A percentile compares a stretch with the other conserved stretches of the same genome.
Conservation (phyloP, 2,797 vertebrate genomes). For the Notolabrus celidotus region DNA sequence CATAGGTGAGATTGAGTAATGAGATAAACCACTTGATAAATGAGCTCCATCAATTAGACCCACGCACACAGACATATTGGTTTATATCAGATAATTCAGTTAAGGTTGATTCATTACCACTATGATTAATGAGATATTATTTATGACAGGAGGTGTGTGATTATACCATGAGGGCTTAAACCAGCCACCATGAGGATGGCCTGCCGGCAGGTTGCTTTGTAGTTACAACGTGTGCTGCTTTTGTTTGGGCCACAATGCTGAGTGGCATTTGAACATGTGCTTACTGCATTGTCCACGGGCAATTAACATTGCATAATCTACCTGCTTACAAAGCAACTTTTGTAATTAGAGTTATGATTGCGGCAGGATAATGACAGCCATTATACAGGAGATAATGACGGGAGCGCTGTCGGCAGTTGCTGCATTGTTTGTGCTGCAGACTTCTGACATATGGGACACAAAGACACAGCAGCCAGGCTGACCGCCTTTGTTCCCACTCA, state of each 20-base stretch:
- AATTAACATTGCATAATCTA: conserved; percentile 86
- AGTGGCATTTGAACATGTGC: conserved; percentile 79
- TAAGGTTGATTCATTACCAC: conserved; percentile 70
- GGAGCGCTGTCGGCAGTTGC: conserved; percentile 70
- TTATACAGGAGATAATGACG: conserved; percentile 82
- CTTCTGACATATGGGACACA: conserved; percentile 85
- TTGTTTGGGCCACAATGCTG: conserved; percentile 66
- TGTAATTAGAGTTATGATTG: conserved; percentile 88
- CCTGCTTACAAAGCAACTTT: conserved; percentile 86
- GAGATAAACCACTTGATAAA: conserved; percentile 51
- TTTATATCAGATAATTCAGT: conserved; percentile 71
- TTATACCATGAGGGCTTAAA: conserved; percentile 37
- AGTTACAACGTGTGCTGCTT: conserved; percentile 44
- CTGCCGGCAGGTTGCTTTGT: conserved; percentile 22
- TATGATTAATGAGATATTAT: conserved; percentile 69
- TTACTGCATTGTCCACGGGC: conserved; percentile 55
- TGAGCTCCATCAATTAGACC: conserved; percentile 65
- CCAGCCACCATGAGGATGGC: conserved; percentile 24
- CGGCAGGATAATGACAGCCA: conserved; percentile 78
- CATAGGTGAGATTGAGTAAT: conserved; percentile 62
- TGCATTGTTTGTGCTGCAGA: conserved; percentile 79
- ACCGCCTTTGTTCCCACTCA: conserved; percentile 77
- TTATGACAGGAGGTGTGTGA: conserved; percentile 58
- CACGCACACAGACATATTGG: conserved; percentile 46
- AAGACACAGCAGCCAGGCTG: conserved; percentile 78